phyloP scores from a whole-genome alignment of 2,113 vertebrate species.

The Macquaria ambigua region DNA sequence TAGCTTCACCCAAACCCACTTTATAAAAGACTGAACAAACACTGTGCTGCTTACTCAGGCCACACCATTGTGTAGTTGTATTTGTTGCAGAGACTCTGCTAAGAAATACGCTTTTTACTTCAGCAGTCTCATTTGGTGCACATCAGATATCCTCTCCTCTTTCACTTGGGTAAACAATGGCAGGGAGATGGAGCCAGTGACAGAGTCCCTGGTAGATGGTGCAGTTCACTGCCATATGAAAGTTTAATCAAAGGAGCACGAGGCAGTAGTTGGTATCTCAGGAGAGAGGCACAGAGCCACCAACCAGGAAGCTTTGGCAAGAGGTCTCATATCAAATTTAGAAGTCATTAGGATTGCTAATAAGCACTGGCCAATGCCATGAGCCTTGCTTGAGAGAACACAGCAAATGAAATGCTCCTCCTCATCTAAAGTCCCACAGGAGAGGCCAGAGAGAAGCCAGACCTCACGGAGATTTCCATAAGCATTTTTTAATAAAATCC shows the following conservation, averaged over 20 bases:
- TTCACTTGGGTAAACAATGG: constrained; percentile 79
- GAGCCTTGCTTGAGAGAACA: constrained; percentile 62
- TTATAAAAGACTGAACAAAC: constrained; percentile 73
- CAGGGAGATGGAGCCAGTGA: constrained; percentile 69
- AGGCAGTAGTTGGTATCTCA: constrained; percentile 72
- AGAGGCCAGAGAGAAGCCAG: constrained; percentile 66
- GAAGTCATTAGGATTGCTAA: constrained; percentile 83
- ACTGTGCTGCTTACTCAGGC: constrained; percentile 63
- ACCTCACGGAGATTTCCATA: constrained; percentile 65
- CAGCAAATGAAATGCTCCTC: constrained; percentile 70
- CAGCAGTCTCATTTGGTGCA: constrained; percentile 74
- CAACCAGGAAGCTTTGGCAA: constrained; percentile 73
- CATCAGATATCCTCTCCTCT: constrained; percentile 79
- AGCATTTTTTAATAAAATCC: constrained; percentile 74
- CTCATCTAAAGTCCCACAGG: constrained; percentile 63
- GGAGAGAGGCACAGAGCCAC: constrained; percentile 65
- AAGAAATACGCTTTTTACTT: constrained; percentile 69
- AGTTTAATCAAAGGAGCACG: constrained; percentile 82
- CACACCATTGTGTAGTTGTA: constrained; percentile 59
- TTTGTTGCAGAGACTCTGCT: constrained; percentile 62
- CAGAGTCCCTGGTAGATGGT: constrained; percentile 66
- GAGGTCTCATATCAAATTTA: constrained; percentile 83
- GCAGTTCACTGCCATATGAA: constrained; percentile 76
- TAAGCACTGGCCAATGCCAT: constrained; percentile 67
- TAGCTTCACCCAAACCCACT: constrained; percentile 61